Percentiles rank a stretch among this genome's conserved stretches.
Conservation (phyloP, 2,797 vertebrate genomes). For the Thripadectes ignobilis region DNA sequence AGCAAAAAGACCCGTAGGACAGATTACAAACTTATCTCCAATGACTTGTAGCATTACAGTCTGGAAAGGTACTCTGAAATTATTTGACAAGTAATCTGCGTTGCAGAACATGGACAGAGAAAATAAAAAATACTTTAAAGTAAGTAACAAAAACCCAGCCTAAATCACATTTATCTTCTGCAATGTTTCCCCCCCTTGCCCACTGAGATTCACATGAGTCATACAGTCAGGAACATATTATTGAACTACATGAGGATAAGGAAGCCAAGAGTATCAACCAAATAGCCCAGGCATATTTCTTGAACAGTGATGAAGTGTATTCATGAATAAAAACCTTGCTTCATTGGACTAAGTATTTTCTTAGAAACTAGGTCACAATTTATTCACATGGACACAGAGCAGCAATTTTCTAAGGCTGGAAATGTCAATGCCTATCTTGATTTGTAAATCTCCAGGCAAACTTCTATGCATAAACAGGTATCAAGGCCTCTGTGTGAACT, state of each 20-base stretch:
- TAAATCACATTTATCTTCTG: not conserved
- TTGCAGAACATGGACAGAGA: not conserved
- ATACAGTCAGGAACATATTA: not conserved
- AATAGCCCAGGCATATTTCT: conserved; percentile 20
- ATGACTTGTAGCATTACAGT: not conserved
- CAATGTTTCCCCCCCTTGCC: not conserved
- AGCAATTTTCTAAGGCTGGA: conserved; percentile 61
- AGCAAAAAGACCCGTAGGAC: not conserved
- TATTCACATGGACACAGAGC: conserved; percentile 54
- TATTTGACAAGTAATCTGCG: not conserved
- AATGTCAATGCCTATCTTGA: conserved; percentile 62
- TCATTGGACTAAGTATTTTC: conserved; percentile 63
- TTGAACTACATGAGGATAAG: conserved; percentile 35
- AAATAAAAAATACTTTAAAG: not conserved
- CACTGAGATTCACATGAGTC: not conserved
- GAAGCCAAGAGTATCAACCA: conserved; percentile 43
- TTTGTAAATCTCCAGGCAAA: conserved; percentile 61
- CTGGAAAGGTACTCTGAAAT: not conserved
- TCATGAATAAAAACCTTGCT: conserved; percentile 58
- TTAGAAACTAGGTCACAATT: conserved; percentile 59
- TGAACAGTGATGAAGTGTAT: conserved; percentile 42
- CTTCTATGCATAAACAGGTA: not conserved
- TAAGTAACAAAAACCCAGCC: not conserved
- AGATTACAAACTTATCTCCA: not conserved
- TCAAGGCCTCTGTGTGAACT: not conserved